phyloP scores from a whole-genome alignment of 2,113 vertebrate genomes.

The Protobothrops flavoviridis region DNA sequence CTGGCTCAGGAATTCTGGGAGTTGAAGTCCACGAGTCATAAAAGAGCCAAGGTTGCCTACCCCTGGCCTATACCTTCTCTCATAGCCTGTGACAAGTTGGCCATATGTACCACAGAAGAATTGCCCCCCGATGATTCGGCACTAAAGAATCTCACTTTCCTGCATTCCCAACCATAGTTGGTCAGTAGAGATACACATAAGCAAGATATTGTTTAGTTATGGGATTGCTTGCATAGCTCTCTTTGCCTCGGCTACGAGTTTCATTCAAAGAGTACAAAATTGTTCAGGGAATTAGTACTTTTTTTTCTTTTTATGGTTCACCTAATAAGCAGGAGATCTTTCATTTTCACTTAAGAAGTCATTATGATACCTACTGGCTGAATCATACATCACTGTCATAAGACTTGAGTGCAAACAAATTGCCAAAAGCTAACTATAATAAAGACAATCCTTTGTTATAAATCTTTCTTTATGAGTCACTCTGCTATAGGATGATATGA shows the following conservation, averaged over 20 bases:
- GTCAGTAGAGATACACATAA: background rate
- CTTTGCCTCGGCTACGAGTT: background rate
- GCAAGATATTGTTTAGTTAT: background rate
- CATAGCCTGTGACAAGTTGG: background rate
- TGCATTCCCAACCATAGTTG: background rate
- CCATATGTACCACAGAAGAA: background rate
- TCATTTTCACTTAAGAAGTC: conserved; percentile 5
- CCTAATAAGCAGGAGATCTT: conserved; percentile 9
- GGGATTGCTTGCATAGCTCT: background rate
- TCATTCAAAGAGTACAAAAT: background rate
- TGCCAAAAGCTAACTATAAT: conserved; percentile 25
- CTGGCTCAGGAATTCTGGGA: too few species aligned
- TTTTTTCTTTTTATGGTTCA: background rate
- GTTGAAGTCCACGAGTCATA: too few species aligned
- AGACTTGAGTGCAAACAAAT: conserved; percentile 5
- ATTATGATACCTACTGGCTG: conserved; percentile 15
- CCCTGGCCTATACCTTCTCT: background rate
- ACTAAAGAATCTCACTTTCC: background rate
- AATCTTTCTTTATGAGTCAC: conserved; percentile 26
- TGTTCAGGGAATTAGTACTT: background rate
- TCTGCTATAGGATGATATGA: conserved; percentile 22
- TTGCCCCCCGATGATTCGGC: background rate
- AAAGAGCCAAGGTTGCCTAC: too few species aligned
- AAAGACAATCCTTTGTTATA: conserved; percentile 32
- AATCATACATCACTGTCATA: conserved; percentile 36